Conservation (phyloP, 2,888 invertebrate genomes). For the Nysson spinosus region DNA sequence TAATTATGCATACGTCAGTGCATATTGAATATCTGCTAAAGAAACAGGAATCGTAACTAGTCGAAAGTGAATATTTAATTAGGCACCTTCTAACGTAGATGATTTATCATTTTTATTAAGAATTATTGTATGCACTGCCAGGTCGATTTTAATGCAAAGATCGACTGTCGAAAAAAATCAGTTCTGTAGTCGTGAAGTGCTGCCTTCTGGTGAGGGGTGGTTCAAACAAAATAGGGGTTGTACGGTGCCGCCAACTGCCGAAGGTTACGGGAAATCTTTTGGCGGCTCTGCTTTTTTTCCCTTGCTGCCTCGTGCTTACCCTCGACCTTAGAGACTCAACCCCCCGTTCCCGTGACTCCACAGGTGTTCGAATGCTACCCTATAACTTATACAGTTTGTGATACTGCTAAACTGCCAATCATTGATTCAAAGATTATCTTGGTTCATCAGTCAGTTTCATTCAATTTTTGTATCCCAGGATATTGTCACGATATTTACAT, state of each 20-base stretch:
- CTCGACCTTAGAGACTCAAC: constrained; percentile 28
- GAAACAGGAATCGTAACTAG: too few relatives aligned
- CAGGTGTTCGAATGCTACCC: constrained; percentile 40
- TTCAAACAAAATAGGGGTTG: constrained; percentile 14
- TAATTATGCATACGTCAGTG: too few relatives aligned
- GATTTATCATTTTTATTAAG: too few relatives aligned
- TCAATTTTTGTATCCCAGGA: too few relatives aligned
- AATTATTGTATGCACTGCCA: too few relatives aligned
- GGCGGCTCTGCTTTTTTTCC: constrained; percentile 18
- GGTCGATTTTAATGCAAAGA: too few relatives aligned
- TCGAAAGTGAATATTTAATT: too few relatives aligned
- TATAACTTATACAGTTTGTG: constrained; percentile 22
- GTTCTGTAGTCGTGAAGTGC: constrained; percentile 25
- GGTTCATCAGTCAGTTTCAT: background rate
- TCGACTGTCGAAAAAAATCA: too few relatives aligned
- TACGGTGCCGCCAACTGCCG: constrained; percentile 54
- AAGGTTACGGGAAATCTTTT: constrained; percentile 16
- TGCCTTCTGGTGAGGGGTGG: constrained; percentile 54
- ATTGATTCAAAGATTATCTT: background rate
- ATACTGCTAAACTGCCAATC: background rate
- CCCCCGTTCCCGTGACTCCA: constrained; percentile 23
- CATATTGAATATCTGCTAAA: too few relatives aligned
- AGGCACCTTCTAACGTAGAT: too few relatives aligned
- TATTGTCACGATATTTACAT: background rate
- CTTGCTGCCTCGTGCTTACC: constrained; percentile 22